phyloP scores from a whole-genome alignment of 1,140 invertebrate genomes.

The Penaeus japonicus region DNA sequence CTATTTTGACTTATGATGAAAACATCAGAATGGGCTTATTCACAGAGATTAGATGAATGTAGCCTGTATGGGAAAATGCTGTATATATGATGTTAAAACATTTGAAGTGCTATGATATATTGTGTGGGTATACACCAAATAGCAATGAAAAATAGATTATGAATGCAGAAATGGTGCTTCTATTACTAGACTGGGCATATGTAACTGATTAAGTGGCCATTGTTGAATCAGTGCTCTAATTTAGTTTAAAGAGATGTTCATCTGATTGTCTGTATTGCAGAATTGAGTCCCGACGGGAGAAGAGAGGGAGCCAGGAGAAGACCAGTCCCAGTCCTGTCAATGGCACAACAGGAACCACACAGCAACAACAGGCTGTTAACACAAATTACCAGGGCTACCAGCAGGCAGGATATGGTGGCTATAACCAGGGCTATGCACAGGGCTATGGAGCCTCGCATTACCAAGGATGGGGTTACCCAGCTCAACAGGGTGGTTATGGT shows the following conservation, averaged over 20 bases:
- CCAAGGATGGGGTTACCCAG: constrained; percentile 45
- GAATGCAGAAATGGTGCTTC: too few relatives aligned
- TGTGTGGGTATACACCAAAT: background rate
- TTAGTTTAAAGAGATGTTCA: too few relatives aligned
- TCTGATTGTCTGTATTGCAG: background rate
- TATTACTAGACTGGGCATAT: too few relatives aligned
- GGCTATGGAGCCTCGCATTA: constrained; percentile 52
- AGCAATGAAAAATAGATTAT: too few relatives aligned
- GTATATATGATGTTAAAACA: background rate
- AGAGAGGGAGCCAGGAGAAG: constrained; percentile 35
- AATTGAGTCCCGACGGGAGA: constrained; percentile 39
- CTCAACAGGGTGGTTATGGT: constrained; percentile 46
- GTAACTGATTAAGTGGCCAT: too few relatives aligned
- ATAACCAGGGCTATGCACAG: constrained; percentile 41
- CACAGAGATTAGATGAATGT: too few relatives aligned
- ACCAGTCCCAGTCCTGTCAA: constrained; percentile 36
- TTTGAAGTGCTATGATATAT: background rate
- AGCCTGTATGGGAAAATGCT: too few relatives aligned
- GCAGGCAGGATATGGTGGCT: constrained; percentile 36
- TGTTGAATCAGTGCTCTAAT: too few relatives aligned
- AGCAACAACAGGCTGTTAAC: background rate
- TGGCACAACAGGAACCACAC: constrained; percentile 20
- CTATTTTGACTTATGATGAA: too few relatives aligned
- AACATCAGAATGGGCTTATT: too few relatives aligned
- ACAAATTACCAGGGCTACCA: constrained; percentile 28